Evolutionary conservation across 2,888 invertebrate species (phyloP).

Genomic region (Frankliniella fusca): DNA sequence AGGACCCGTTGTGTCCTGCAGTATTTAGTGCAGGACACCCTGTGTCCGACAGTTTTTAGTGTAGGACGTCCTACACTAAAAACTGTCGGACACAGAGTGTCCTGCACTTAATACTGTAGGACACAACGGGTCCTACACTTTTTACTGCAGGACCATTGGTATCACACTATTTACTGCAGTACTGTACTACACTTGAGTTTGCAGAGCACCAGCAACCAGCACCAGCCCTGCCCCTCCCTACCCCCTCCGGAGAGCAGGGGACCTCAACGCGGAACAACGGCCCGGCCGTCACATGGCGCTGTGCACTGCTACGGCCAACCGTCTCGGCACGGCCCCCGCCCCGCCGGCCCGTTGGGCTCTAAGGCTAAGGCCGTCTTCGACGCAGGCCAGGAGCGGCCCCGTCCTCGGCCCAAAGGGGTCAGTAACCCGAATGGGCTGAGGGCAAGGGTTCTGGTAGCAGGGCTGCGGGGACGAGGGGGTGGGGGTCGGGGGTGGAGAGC

Average conservation of each 20-base stretch:
- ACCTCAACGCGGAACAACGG: not conserved
- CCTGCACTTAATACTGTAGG: too few relatives aligned
- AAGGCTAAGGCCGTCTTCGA: not conserved
- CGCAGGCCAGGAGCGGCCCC: too few relatives aligned
- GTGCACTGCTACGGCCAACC: not conserved
- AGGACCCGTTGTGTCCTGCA: too few relatives aligned
- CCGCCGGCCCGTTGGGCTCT: not conserved
- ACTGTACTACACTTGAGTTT: not conserved
- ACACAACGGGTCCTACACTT: too few relatives aligned
- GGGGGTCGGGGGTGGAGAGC: not conserved
- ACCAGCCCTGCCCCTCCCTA: not conserved
- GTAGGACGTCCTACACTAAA: too few relatives aligned
- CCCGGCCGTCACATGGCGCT: not conserved
- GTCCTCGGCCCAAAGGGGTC: not conserved
- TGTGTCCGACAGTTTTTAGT: too few relatives aligned
- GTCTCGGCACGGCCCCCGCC: not conserved
- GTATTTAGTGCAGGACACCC: too few relatives aligned
- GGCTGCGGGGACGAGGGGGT: not conserved
- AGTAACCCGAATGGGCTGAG: not conserved
- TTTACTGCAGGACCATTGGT: too few relatives aligned
- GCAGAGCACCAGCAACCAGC: not conserved
- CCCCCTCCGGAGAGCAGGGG: not conserved
- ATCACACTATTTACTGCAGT: not conserved
- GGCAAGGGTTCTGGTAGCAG: not conserved
- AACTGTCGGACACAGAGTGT: too few relatives aligned